These are phyloP conservation scores for Aplysina aerophoba DNA, from an alignment of 37 sponge, comb jelly and placozoan genomes.

Conservation along the genomic window DNA sequence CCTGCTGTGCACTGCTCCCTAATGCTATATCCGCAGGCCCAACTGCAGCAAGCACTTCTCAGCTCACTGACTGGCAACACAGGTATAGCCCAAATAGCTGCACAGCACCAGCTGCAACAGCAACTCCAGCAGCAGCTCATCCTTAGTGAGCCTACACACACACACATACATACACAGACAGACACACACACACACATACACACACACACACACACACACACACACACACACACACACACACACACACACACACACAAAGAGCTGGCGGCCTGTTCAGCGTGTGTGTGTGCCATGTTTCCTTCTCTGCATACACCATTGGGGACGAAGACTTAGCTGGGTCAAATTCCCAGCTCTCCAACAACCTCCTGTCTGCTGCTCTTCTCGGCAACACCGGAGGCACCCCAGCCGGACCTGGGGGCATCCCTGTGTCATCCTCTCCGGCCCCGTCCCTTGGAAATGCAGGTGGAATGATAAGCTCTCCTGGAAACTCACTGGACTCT, in stretches of 20 bases:
- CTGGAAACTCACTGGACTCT: conserved; percentile 7
- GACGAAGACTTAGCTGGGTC: conserved; percentile 62
- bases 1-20: no score
- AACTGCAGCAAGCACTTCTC: conserved; percentile 22
- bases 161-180: no score
- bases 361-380: conserved; percentile 67
- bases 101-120: conserved; percentile 31
- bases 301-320: background rate
- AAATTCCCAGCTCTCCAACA: conserved; percentile 50
- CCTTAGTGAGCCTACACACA: background rate
- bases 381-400: conserved; percentile 49
- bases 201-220: background rate
- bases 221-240: background rate
- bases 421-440: conserved; percentile 16
- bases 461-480: conserved; percentile 11
- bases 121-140: conserved; percentile 24
- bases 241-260: no score
- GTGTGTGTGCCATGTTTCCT: no score
- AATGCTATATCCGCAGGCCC: conserved; percentile 1
- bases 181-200: background rate
- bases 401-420: background rate
- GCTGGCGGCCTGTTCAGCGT: no score
- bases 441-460: background rate
- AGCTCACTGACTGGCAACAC: background rate
- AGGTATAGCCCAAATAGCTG: conserved; percentile 16